Conservation (phyloP, 2,113 vertebrate genomes). For the Calidris pygmaea region DNA sequence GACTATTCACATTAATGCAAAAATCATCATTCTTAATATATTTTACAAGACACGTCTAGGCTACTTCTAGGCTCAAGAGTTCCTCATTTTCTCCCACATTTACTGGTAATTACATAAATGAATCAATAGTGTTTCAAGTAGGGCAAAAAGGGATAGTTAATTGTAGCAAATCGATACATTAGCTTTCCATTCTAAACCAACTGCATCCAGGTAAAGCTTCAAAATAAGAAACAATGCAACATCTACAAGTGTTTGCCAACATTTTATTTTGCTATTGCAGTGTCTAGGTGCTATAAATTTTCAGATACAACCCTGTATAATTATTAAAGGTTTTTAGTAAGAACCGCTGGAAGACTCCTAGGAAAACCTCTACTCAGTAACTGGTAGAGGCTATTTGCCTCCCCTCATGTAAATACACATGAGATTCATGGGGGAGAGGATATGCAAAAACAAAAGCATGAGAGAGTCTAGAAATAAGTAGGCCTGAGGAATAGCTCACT, state of each 20-base stretch:
- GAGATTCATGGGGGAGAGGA: neutral
- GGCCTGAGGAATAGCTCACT: neutral
- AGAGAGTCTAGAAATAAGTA: neutral
- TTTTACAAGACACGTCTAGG: conserved; percentile 48
- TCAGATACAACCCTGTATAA: neutral
- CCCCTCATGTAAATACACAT: neutral
- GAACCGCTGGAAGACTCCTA: neutral
- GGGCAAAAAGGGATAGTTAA: neutral
- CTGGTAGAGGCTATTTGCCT: neutral
- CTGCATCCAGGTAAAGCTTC: neutral
- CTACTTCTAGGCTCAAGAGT: conserved; percentile 22
- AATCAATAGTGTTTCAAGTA: conserved; percentile 31
- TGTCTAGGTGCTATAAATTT: neutral
- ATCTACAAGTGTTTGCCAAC: neutral
- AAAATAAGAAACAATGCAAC: neutral
- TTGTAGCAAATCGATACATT: neutral
- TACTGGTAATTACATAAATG: conserved; percentile 48
- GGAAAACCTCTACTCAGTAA: neutral
- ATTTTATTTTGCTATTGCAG: neutral
- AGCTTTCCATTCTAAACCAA: neutral
- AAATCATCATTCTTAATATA: conserved; percentile 59
- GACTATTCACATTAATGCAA: conserved; percentile 49
- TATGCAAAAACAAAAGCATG: neutral
- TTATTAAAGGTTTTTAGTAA: neutral
- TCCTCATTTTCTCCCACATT: conserved; percentile 35